Evolutionary conservation across 2,113 vertebrate species (phyloP).

Genomic region (Rhinichthys klamathensis): DNA sequence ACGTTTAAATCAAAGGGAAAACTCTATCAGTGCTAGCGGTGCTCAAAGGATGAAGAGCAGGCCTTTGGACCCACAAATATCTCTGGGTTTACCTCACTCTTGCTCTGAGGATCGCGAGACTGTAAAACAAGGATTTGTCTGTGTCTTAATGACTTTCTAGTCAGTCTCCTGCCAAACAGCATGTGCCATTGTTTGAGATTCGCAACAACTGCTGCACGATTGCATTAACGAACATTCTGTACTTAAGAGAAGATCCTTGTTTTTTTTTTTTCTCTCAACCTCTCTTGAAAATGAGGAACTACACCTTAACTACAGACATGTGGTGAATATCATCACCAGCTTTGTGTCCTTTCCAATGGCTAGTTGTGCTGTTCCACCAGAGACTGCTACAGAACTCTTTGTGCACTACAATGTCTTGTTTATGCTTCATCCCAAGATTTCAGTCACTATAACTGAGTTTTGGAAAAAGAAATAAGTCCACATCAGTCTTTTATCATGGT

Average conservation of each 20-base stretch:
- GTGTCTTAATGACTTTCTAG: slow-evolving; percentile 42
- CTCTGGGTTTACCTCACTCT: slow-evolving; percentile 63
- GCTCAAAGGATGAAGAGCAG: slow-evolving; percentile 41
- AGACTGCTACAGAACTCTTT: slow-evolving; percentile 49
- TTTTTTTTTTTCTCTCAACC: slow-evolving; percentile 11
- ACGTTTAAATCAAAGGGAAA: slow-evolving; percentile 39
- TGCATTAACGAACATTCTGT: slow-evolving; percentile 55
- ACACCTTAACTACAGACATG: slow-evolving; percentile 13
- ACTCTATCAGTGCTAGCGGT: slow-evolving; percentile 48
- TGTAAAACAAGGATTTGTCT: slow-evolving; percentile 22
- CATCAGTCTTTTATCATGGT: slow-evolving; percentile 21
- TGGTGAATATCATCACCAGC: slow-evolving; percentile 27
- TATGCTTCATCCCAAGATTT: slow-evolving; percentile 38
- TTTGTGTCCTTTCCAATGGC: slow-evolving; percentile 44
- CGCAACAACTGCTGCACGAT: slow-evolving; percentile 50
- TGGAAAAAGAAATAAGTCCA: not conserved
- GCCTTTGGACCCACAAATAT: slow-evolving; percentile 57
- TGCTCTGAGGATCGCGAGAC: slow-evolving; percentile 1
- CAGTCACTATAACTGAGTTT: slow-evolving; percentile 32
- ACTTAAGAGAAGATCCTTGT: slow-evolving; percentile 30
- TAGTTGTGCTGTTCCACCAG: slow-evolving; percentile 50
- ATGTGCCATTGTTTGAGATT: slow-evolving; percentile 68
- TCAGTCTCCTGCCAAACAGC: slow-evolving; percentile 69
- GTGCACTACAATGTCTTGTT: slow-evolving; percentile 35
- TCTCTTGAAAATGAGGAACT: not conserved